Conservation (phyloP, 2,888 invertebrate species). For the Ctena decussata region DNA sequence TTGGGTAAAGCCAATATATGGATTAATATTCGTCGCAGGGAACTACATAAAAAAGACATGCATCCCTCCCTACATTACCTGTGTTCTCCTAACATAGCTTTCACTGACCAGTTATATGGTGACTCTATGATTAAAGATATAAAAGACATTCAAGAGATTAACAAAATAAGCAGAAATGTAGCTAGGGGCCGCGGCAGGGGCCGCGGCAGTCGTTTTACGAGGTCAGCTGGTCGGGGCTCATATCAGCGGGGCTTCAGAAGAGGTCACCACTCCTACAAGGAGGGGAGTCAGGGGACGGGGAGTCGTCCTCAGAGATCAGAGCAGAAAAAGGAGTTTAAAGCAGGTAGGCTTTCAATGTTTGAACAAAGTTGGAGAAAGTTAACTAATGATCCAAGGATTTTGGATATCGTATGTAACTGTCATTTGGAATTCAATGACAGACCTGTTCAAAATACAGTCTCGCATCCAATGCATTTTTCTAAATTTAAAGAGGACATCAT, state of each 20-base stretch:
- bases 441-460: not conserved
- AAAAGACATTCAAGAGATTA: slow-evolving; percentile 6
- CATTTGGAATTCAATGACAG: not conserved
- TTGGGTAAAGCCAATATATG: not conserved
- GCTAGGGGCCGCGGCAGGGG: not conserved
- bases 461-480: slow-evolving; percentile 13
- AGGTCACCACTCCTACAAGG: not conserved
- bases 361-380: slow-evolving; percentile 45
- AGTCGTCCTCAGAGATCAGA: not conserved
- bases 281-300: not conserved
- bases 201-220: not conserved
- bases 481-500: slow-evolving; percentile 22
- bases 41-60: not conserved
- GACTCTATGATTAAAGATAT: not conserved
- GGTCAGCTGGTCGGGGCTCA: no score
- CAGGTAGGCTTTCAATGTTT: slow-evolving; percentile 26
- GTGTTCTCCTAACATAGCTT: not conserved
- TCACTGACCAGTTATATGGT: not conserved
- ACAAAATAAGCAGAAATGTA: not conserved
- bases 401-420: not conserved
- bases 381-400: not conserved
- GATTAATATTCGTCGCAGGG: not conserved
- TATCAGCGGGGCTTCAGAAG: not conserved
- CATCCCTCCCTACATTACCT: not conserved
- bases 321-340: not conserved